Percentiles rank a stretch among this genome's conserved stretches.
These are phyloP conservation scores for Pseudococcus longispinus DNA, from an alignment of 2,888 invertebrate genomes.

Conservation along the genomic window DNA sequence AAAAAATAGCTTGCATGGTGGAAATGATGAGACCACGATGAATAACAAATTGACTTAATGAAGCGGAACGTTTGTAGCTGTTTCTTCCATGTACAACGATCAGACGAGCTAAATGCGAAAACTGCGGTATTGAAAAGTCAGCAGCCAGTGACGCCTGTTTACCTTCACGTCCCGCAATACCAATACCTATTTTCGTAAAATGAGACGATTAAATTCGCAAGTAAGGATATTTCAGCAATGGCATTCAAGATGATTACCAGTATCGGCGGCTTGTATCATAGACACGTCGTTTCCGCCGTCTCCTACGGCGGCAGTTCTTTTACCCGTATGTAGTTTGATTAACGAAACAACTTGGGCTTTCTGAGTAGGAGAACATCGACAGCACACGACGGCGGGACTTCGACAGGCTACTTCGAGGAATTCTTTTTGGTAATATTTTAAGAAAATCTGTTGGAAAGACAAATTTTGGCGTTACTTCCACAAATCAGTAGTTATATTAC, in stretches of 20 bases:
- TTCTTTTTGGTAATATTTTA: slow-evolving; percentile 76
- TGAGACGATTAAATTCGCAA: neutral
- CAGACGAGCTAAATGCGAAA: slow-evolving; percentile 81
- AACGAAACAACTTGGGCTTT: slow-evolving; percentile 74
- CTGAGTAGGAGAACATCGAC: slow-evolving; percentile 77
- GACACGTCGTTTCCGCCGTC: slow-evolving; percentile 78
- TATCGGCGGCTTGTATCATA: slow-evolving; percentile 74
- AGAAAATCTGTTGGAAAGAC: slow-evolving; percentile 65
- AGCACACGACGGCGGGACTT: slow-evolving; percentile 78
- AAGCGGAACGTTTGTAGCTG: slow-evolving; percentile 94
- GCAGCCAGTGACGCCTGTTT: slow-evolving; percentile 93
- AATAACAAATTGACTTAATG: slow-evolving; percentile 97
- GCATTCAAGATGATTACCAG: slow-evolving; percentile 62
- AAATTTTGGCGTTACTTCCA: neutral
- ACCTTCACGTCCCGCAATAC: slow-evolving; percentile 89
- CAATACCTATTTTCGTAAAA: slow-evolving; percentile 70
- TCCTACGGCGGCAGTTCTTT: slow-evolving; percentile 68
- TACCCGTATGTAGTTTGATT: slow-evolving; percentile 71
- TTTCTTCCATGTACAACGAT: slow-evolving; percentile 91
- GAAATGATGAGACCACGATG: slow-evolving; percentile 98
- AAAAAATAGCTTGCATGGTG: slow-evolving; percentile 98
- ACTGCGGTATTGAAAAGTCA: slow-evolving; percentile 95
- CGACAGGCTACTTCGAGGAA: slow-evolving; percentile 76
- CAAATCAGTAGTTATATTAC: neutral
- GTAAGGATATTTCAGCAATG: neutral